Conservation (phyloP, 64 coral and sea anemone species). For the Montipora sp. region DNA sequence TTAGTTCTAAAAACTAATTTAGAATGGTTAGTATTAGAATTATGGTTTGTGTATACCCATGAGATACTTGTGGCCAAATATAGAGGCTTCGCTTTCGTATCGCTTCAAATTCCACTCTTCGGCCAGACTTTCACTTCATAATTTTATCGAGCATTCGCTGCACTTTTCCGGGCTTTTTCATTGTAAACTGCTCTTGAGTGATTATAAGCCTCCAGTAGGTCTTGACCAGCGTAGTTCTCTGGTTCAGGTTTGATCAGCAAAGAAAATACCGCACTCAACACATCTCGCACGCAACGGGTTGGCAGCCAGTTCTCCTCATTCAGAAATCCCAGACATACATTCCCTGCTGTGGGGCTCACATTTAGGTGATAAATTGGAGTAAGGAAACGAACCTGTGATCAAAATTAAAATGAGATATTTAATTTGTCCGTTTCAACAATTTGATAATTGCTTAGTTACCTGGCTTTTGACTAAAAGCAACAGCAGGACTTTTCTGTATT, state of each 20-base stretch:
- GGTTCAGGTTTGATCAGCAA: slow-evolving; percentile 65
- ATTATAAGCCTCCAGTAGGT: slow-evolving; percentile 47
- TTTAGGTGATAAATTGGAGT: slow-evolving; percentile 85
- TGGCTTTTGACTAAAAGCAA: too few relatives aligned
- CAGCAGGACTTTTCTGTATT: too few relatives aligned
- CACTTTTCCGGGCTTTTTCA: slow-evolving; percentile 64
- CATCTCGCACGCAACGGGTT: slow-evolving; percentile 75
- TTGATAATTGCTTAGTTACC: too few relatives aligned
- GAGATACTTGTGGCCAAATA: too few relatives aligned
- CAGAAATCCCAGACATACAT: slow-evolving; percentile 83
- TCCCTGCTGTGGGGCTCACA: slow-evolving; percentile 69
- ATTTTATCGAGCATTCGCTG: slow-evolving; percentile 3
- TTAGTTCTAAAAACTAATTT: too few relatives aligned
- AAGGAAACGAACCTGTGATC: slow-evolving; percentile 69
- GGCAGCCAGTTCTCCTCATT: slow-evolving; percentile 77
- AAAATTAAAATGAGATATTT: not conserved
- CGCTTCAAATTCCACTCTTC: too few relatives aligned
- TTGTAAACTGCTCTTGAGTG: slow-evolving; percentile 36
- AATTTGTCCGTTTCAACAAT: not conserved
- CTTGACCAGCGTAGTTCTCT: slow-evolving; percentile 68
- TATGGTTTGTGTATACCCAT: too few relatives aligned
- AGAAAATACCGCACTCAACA: slow-evolving; percentile 82
- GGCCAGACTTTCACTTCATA: not conserved
- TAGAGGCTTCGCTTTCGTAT: too few relatives aligned
- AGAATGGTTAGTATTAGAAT: too few relatives aligned